Evolutionary conservation across 1,140 invertebrate species (phyloP).

Genomic region (Ylistrum balloti): DNA sequence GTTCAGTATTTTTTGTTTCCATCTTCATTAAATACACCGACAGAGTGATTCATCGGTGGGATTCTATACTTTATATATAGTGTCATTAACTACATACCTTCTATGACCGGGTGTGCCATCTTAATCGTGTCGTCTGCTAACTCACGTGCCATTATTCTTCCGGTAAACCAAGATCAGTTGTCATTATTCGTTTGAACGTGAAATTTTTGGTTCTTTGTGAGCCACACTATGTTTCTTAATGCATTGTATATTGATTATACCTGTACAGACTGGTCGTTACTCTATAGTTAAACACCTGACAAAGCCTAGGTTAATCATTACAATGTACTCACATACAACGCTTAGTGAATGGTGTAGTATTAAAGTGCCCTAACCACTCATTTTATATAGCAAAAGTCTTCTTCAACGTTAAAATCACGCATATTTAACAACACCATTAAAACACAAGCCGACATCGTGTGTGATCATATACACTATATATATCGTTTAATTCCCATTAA

Average conservation of each 20-base stretch:
- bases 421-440: no score
- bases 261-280: background rate
- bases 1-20: background rate
- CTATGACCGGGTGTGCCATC: background rate
- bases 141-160: slow-evolving; percentile 4
- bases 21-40: background rate
- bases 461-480: no score
- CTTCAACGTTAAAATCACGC: background rate
- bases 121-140: slow-evolving; percentile 1
- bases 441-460: no score
- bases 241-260: slow-evolving; percentile 11
- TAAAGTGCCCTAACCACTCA: background rate
- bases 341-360: background rate
- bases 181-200: slow-evolving; percentile 34
- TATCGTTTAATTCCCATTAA: no score
- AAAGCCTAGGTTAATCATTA: background rate
- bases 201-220: slow-evolving; percentile 32
- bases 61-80: background rate
- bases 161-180: slow-evolving; percentile 31
- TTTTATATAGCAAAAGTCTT: background rate
- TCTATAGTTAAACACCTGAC: background rate
- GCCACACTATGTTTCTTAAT: background rate
- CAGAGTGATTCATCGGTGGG: background rate
- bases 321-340: slow-evolving; percentile 12
- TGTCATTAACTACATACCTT: background rate